These are phyloP conservation scores for Anoplopoma fimbria DNA, from an alignment of 2,113 vertebrate species.

Conservation along the genomic window DNA sequence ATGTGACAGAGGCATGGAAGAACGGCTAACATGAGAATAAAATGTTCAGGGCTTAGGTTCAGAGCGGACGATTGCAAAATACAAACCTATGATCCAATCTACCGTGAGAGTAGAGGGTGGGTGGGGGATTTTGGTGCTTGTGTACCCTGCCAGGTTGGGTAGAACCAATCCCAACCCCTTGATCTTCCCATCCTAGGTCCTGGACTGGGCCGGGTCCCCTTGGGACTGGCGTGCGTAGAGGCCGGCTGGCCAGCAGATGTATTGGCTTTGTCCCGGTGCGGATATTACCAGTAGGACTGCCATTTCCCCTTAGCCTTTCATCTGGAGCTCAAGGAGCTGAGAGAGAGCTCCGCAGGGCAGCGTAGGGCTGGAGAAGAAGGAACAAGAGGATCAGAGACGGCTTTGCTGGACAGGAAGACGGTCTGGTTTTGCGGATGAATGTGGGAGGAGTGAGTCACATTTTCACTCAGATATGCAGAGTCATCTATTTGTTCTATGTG, in stretches of 20 bases:
- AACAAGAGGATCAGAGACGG: slow-evolving; percentile 64
- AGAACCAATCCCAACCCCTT: slow-evolving; percentile 42
- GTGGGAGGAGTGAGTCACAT: slow-evolving; percentile 36
- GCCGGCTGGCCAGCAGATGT: slow-evolving; percentile 79
- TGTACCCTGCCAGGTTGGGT: slow-evolving; percentile 41
- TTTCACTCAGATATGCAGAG: slow-evolving; percentile 43
- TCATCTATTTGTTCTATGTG: slow-evolving; percentile 38
- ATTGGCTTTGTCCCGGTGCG: slow-evolving; percentile 68
- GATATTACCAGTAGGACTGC: slow-evolving; percentile 78
- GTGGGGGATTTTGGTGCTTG: slow-evolving; percentile 57
- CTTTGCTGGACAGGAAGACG: slow-evolving; percentile 58
- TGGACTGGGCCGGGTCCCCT: slow-evolving; percentile 33
- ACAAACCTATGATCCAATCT: slow-evolving; percentile 54
- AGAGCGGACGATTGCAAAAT: slow-evolving; percentile 22
- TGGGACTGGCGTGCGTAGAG: slow-evolving; percentile 62
- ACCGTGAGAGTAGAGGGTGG: slow-evolving; percentile 55
- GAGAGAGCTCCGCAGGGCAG: slow-evolving; percentile 54
- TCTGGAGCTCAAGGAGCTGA: slow-evolving; percentile 70
- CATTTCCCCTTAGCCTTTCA: slow-evolving; percentile 81
- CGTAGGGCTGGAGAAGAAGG: slow-evolving; percentile 52
- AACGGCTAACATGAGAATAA: background rate
- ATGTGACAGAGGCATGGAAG: background rate
- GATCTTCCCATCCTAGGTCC: slow-evolving; percentile 53
- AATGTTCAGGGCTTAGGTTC: slow-evolving; percentile 4
- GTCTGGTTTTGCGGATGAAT: slow-evolving; percentile 61